Conservation (phyloP, 2,113 vertebrate species). For the Hippocampus comes region DNA sequence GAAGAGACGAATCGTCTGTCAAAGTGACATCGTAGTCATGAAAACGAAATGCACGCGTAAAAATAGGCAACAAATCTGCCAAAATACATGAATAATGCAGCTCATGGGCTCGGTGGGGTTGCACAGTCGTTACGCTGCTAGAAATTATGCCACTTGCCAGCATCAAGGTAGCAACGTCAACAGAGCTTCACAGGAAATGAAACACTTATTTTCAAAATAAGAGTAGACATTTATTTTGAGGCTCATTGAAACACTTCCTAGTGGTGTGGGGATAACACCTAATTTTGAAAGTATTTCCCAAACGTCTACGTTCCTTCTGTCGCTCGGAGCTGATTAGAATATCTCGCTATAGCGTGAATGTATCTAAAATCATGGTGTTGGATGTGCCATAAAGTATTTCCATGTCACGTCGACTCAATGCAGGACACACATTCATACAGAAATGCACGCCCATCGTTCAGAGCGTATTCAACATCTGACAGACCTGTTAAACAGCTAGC, state of each 20-base stretch:
- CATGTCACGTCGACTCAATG: neutral
- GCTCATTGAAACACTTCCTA: neutral
- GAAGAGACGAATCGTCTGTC: neutral
- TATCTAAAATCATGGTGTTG: neutral
- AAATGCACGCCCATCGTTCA: neutral
- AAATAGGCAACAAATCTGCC: conserved; percentile 34
- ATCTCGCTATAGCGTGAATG: neutral
- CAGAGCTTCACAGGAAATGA: neutral
- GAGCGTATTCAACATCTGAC: conserved; percentile 4
- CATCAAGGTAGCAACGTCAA: conserved; percentile 4
- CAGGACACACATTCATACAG: neutral
- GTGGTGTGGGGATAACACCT: neutral
- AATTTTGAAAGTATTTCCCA: conserved; percentile 47
- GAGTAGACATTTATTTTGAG: conserved; percentile 1
- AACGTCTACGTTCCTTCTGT: neutral
- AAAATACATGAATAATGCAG: conserved; percentile 68
- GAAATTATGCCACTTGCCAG: conserved; percentile 20
- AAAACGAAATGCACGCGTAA: neutral
- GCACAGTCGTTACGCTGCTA: conserved; percentile 34
- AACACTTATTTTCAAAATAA: conserved; percentile 44
- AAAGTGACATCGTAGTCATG: neutral
- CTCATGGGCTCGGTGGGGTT: conserved; percentile 25
- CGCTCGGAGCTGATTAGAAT: conserved; percentile 31
- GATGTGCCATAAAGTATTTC: neutral
- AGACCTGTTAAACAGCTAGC: conserved; percentile 26